Conservation (phyloP, 2,113 vertebrate species). For the Sardina pilchardus region DNA sequence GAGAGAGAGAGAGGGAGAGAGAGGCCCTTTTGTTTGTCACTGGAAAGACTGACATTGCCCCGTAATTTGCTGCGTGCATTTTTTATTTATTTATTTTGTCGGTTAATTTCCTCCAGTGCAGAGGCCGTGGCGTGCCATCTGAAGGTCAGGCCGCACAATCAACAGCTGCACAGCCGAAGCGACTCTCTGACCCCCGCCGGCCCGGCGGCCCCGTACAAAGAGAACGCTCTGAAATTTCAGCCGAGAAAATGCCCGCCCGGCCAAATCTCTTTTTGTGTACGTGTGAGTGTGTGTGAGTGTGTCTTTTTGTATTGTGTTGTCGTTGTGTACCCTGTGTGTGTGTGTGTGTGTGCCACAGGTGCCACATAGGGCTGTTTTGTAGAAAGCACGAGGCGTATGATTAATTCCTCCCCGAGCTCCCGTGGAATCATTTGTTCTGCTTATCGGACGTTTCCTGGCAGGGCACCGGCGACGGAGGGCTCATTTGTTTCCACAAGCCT, state of each 20-base stretch:
- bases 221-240: background rate
- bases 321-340: background rate
- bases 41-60: background rate
- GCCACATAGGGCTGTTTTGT: background rate
- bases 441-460: slow-evolving; percentile 13
- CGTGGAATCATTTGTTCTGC: background rate
- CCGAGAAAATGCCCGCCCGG: background rate
- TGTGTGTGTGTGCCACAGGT: background rate
- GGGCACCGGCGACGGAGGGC: background rate
- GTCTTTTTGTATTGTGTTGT: background rate
- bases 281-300: background rate
- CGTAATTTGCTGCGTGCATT: background rate
- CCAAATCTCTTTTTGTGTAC: background rate
- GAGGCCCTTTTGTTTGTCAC: background rate
- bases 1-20: background rate
- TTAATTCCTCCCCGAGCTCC: slow-evolving; percentile 2
- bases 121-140: background rate
- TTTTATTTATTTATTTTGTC: background rate
- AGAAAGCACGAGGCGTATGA: background rate
- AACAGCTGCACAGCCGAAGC: background rate
- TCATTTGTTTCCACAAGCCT: background rate
- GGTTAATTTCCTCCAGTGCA: background rate
- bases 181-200: background rate
- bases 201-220: background rate
- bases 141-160: background rate